phyloP scores from a whole-genome alignment of 1,140 invertebrate genomes.

The Pogonomyrmex barbatus region DNA sequence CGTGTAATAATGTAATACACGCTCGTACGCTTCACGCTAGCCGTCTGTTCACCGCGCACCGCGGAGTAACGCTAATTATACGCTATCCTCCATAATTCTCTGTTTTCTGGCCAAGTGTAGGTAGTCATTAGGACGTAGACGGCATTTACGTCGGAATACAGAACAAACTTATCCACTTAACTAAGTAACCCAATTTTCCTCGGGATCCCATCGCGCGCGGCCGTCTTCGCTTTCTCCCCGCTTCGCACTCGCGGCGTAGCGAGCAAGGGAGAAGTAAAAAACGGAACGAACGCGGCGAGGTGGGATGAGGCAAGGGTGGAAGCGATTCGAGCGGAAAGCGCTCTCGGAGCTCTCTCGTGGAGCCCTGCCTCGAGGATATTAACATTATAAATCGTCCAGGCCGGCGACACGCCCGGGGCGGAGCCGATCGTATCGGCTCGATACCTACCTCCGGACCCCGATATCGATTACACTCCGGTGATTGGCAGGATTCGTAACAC shows the following conservation, averaged over 20 bases:
- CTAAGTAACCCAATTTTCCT: constrained; percentile 57
- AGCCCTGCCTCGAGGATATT: constrained; percentile 79
- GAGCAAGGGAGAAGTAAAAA: not conserved
- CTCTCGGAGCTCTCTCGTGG: constrained; percentile 46
- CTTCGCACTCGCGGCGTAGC: not conserved
- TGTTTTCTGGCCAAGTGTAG: constrained; percentile 46
- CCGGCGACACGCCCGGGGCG: constrained; percentile 85
- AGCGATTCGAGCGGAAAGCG: constrained; percentile 51
- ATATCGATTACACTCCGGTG: constrained; percentile 84
- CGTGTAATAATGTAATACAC: not conserved
- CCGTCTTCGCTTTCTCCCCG: not conserved
- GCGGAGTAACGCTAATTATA: constrained; percentile 52
- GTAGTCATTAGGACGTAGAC: constrained; percentile 53
- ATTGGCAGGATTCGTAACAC: constrained; percentile 85
- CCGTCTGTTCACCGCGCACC: constrained; percentile 48
- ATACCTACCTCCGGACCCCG: constrained; percentile 81
- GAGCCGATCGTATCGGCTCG: constrained; percentile 83
- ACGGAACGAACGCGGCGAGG: not conserved
- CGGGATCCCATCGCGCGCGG: constrained; percentile 12
- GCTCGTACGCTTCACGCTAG: constrained; percentile 28
- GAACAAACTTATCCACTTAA: constrained; percentile 45
- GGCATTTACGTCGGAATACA: constrained; percentile 34
- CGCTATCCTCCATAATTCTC: constrained; percentile 47
- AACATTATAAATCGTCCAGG: constrained; percentile 85
- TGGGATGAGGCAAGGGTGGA: constrained; percentile 28